Conservation (phyloP, 2,113 vertebrate genomes). For the Nycticorax nycticorax region DNA sequence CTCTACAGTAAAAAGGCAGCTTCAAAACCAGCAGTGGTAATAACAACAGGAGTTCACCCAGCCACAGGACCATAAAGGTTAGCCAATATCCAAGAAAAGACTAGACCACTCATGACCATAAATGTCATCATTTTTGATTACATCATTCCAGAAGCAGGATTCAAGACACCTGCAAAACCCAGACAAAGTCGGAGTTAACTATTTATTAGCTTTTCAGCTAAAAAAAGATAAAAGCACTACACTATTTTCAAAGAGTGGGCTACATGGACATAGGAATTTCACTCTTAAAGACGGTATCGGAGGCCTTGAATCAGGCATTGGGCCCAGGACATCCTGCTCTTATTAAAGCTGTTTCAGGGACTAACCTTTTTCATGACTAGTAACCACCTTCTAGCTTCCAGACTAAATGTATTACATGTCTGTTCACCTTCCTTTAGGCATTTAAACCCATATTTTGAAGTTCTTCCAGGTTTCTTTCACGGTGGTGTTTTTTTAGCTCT, state of each 20-base stretch:
- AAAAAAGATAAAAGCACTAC: not conserved
- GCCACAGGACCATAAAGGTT: not conserved
- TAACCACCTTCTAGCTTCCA: not conserved
- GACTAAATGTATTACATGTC: not conserved
- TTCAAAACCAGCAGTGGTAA: not conserved
- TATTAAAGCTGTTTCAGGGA: not conserved
- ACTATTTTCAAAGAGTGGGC: not conserved
- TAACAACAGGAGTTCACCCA: not conserved
- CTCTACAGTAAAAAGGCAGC: not conserved
- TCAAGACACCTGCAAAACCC: constrained; percentile 10
- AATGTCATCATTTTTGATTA: not conserved
- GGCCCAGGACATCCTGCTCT: not conserved
- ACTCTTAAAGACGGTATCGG: not conserved
- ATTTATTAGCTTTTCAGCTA: not conserved
- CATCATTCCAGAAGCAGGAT: not conserved
- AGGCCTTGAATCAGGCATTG: not conserved
- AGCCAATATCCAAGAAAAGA: not conserved
- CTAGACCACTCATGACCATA: not conserved
- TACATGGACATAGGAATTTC: not conserved
- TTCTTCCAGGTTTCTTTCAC: not conserved
- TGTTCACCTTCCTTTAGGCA: not conserved
- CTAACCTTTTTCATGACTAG: not conserved
- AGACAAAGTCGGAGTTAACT: not conserved
- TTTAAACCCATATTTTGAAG: not conserved
- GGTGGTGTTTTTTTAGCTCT: not conserved